Conservation (phyloP, 2,113 vertebrate species). For the Rhineura floridana region DNA sequence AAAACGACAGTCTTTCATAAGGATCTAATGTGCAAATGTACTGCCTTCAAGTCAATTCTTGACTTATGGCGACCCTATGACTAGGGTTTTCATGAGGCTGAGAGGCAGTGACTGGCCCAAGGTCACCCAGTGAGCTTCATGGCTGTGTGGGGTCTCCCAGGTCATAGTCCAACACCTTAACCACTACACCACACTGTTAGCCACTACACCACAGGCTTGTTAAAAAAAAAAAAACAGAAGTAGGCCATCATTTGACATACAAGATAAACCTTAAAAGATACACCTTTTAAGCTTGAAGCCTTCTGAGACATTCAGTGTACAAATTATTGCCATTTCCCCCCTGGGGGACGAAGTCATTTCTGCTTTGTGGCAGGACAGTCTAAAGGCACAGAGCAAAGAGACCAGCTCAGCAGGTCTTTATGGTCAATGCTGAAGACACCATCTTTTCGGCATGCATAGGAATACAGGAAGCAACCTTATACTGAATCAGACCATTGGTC, state of each 20-base stretch:
- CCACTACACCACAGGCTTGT: too few species aligned
- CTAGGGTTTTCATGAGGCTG: too few species aligned
- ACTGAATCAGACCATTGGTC: too few species aligned
- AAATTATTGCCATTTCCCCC: constrained; percentile 13
- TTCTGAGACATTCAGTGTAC: constrained; percentile 39
- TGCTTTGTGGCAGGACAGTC: neutral
- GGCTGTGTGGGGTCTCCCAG: too few species aligned
- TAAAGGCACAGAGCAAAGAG: constrained; percentile 24
- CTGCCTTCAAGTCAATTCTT: too few species aligned
- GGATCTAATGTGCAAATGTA: too few species aligned
- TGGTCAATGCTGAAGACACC: neutral
- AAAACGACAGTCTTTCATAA: constrained; percentile 50
- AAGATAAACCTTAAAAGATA: constrained; percentile 49
- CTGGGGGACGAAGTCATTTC: neutral
- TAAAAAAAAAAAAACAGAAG: constrained; percentile 48
- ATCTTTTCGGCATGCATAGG: neutral
- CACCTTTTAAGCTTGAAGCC: constrained; percentile 51
- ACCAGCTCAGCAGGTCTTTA: constrained; percentile 19
- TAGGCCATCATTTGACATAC: constrained; percentile 49
- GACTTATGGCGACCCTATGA: too few species aligned
- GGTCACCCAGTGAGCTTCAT: too few species aligned
- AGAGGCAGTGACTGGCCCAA: too few species aligned
- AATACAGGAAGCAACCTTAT: too few species aligned
- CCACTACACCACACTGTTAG: too few species aligned
- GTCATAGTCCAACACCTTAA: too few species aligned